These are phyloP conservation scores for Megalonaias nervosa DNA, from an alignment of 1,140 invertebrate species.

Conservation along the genomic window DNA sequence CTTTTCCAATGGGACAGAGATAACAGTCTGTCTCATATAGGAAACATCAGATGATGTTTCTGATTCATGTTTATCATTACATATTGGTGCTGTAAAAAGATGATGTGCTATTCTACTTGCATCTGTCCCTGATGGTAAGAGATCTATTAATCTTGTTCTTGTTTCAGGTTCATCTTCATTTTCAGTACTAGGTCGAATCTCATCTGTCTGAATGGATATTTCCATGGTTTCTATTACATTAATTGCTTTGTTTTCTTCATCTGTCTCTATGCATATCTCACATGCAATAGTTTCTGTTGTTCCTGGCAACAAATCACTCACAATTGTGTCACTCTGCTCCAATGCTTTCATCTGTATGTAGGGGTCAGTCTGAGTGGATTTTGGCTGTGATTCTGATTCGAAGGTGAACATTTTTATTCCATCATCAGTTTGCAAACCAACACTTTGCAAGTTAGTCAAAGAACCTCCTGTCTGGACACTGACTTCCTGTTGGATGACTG, in stretches of 20 bases:
- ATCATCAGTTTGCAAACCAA: slow-evolving; percentile 45
- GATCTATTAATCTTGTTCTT: too few species aligned
- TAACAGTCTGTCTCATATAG: too few species aligned
- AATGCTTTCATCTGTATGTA: slow-evolving; percentile 14
- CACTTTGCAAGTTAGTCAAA: slow-evolving; percentile 34
- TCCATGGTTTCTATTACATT: slow-evolving; percentile 24
- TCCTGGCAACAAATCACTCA: slow-evolving; percentile 17
- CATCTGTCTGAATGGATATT: slow-evolving; percentile 34
- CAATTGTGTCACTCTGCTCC: slow-evolving; percentile 11
- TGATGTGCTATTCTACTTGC: too few species aligned
- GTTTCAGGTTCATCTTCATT: too few species aligned
- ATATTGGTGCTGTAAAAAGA: too few species aligned
- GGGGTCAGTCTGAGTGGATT: slow-evolving; percentile 15
- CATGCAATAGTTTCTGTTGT: not conserved
- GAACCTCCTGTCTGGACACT: slow-evolving; percentile 52
- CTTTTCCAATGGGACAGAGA: too few species aligned
- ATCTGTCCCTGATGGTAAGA: too few species aligned
- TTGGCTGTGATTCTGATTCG: slow-evolving; percentile 2
- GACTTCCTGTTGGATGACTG: slow-evolving; percentile 28
- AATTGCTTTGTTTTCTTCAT: not conserved
- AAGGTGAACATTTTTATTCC: slow-evolving; percentile 4
- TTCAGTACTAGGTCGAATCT: not conserved
- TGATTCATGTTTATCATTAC: too few species aligned
- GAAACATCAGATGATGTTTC: too few species aligned
- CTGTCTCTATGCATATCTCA: not conserved